A percentile compares a stretch with the other conserved stretches of the same genome.
Conservation (phyloP, 1,140 invertebrate species). For the Protaetia brevitarsis region DNA sequence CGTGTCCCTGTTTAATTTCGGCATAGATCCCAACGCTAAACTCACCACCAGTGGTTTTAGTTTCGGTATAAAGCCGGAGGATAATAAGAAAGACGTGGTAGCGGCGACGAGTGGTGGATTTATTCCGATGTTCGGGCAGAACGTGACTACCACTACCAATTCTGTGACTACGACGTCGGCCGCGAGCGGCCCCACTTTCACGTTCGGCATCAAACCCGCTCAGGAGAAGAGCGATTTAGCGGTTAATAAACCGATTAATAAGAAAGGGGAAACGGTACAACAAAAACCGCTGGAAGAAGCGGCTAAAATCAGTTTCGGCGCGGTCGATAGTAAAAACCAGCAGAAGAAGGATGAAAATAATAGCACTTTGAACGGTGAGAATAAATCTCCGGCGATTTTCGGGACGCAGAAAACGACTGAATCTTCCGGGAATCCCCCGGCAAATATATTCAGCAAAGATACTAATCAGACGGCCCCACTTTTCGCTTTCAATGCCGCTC, state of each 20-base stretch:
- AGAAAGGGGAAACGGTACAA: not conserved
- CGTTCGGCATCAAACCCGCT: conserved; percentile 9
- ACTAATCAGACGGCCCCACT: not conserved
- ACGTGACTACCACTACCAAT: not conserved
- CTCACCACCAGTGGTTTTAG: not conserved
- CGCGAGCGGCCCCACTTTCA: not conserved
- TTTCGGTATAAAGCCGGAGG: not conserved
- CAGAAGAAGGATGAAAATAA: not conserved
- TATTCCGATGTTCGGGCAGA: not conserved
- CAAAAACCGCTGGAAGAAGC: not conserved
- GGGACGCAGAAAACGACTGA: not conserved
- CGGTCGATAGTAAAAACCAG: not conserved
- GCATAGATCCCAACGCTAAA: conserved; percentile 35
- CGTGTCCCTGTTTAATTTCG: conserved; percentile 47
- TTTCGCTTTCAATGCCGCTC: not conserved
- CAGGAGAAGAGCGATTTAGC: not conserved
- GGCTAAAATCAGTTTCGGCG: not conserved
- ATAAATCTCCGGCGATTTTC: not conserved
- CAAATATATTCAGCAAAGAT: not conserved
- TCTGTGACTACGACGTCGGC: not conserved
- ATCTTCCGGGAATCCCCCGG: not conserved
- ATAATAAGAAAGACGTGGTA: not conserved
- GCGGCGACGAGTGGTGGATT: not conserved
- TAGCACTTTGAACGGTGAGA: not conserved
- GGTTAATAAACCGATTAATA: not conserved